phyloP scores from a whole-genome alignment of 2,797 vertebrate species.

The Acipenser transmontanus region DNA sequence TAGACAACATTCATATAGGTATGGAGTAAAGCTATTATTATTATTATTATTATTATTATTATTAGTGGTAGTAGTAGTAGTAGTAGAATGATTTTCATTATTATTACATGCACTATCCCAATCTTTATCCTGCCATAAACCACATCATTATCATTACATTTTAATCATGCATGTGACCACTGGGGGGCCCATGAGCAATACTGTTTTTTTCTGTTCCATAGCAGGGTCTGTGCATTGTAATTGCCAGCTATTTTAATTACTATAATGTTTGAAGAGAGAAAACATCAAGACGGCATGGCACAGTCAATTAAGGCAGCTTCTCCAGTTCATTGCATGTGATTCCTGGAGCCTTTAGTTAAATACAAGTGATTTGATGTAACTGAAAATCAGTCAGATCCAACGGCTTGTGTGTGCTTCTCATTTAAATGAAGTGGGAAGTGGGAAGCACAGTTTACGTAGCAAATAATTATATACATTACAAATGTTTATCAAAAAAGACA shows the following conservation, averaged over 20 bases:
- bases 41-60: constrained; percentile 50
- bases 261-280: constrained; percentile 40
- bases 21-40: constrained; percentile 40
- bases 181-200: constrained; percentile 15
- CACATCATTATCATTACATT: constrained; percentile 56
- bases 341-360: constrained; percentile 21
- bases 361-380: constrained; percentile 11
- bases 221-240: constrained; percentile 33
- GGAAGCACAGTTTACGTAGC: constrained; percentile 6
- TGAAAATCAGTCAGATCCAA: not conserved
- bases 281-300: constrained; percentile 38
- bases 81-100: no score
- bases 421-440: constrained; percentile 8
- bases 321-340: constrained; percentile 19
- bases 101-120: constrained; percentile 46
- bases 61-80: no score
- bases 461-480: constrained; percentile 18
- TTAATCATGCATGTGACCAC: constrained; percentile 53
- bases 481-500: constrained; percentile 7
- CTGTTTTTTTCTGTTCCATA: constrained; percentile 25
- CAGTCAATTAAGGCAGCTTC: constrained; percentile 36
- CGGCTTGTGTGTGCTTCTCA: constrained; percentile 1
- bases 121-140: constrained; percentile 47
- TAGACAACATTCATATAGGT: constrained; percentile 61
- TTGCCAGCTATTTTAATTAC: constrained; percentile 42